A percentile compares a stretch with the other conserved stretches of the same genome.
These are phyloP conservation scores for Zaprionus gabonicus DNA, from an alignment of 1,140 invertebrate genomes.

Conservation along the genomic window DNA sequence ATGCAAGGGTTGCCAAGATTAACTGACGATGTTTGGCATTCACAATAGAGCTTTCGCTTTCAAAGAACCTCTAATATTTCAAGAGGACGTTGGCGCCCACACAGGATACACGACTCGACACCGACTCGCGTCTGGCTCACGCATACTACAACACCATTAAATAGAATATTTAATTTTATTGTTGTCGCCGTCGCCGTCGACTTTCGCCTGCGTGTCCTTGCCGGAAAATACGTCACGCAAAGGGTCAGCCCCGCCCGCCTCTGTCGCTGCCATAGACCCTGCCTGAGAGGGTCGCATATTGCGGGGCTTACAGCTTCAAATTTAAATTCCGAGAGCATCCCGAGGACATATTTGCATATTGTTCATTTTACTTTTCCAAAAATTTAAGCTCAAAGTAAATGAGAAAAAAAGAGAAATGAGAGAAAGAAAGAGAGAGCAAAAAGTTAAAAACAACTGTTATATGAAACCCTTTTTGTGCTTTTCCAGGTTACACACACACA, in stretches of 20 bases:
- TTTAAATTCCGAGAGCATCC: constrained; percentile 75
- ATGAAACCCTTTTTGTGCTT: constrained; percentile 66
- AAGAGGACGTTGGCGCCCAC: neutral
- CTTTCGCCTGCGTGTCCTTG: constrained; percentile 47
- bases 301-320: constrained; percentile 61
- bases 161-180: constrained; percentile 83
- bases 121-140: constrained; percentile 55
- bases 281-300: constrained; percentile 55
- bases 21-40: constrained; percentile 24
- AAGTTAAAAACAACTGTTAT: constrained; percentile 75
- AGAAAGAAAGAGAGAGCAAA: constrained; percentile 39
- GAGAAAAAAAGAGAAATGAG: constrained; percentile 8
- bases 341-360: constrained; percentile 73
- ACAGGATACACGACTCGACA: neutral
- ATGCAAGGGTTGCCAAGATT: constrained; percentile 13
- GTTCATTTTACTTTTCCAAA: constrained; percentile 33
- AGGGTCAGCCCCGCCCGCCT: constrained; percentile 50
- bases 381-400: constrained; percentile 51
- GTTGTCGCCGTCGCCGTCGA: constrained; percentile 43
- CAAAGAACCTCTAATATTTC: constrained; percentile 34
- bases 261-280: no score
- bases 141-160: constrained; percentile 70
- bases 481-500: constrained; percentile 37
- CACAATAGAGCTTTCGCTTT: neutral
- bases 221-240: constrained; percentile 66